Conservation (phyloP, 2,888 invertebrate genomes). For the Drosophila percnosoma region DNA sequence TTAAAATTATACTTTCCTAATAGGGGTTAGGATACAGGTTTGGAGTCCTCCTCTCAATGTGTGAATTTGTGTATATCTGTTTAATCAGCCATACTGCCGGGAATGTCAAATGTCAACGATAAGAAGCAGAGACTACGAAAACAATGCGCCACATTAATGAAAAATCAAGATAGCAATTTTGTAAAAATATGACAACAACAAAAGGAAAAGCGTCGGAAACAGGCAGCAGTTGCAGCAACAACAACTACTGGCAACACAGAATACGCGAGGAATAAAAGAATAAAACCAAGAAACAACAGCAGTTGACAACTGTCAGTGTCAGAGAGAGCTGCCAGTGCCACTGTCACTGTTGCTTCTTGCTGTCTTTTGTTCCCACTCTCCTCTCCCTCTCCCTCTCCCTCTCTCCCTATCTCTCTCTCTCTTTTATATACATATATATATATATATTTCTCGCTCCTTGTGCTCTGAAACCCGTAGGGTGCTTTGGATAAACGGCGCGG, state of each 20-base stretch:
- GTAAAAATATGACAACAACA: slow-evolving; percentile 46
- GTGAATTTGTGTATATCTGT: slow-evolving; percentile 2
- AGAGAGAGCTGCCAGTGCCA: slow-evolving; percentile 70
- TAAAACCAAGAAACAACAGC: slow-evolving; percentile 75
- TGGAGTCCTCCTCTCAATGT: neutral
- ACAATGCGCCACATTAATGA: slow-evolving; percentile 63
- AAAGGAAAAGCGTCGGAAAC: slow-evolving; percentile 33
- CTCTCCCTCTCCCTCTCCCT: slow-evolving; percentile 11
- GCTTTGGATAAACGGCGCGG: neutral
- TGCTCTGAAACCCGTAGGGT: slow-evolving; percentile 22
- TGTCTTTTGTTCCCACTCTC: slow-evolving; percentile 65
- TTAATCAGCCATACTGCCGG: slow-evolving; percentile 32
- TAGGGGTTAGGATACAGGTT: neutral
- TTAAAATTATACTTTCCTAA: neutral
- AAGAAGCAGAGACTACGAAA: slow-evolving; percentile 22
- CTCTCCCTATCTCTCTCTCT: slow-evolving; percentile 3
- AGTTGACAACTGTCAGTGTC: slow-evolving; percentile 83
- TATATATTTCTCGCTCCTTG: neutral
- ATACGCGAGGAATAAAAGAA: slow-evolving; percentile 43
- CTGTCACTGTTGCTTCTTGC: slow-evolving; percentile 79
- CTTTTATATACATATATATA: neutral
- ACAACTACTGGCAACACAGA: slow-evolving; percentile 7
- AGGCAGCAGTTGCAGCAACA: slow-evolving; percentile 30
- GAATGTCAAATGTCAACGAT: slow-evolving; percentile 49
- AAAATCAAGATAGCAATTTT: slow-evolving; percentile 58